phyloP scores from a whole-genome alignment of 2,888 invertebrate species.

The Eulithis prunata region DNA sequence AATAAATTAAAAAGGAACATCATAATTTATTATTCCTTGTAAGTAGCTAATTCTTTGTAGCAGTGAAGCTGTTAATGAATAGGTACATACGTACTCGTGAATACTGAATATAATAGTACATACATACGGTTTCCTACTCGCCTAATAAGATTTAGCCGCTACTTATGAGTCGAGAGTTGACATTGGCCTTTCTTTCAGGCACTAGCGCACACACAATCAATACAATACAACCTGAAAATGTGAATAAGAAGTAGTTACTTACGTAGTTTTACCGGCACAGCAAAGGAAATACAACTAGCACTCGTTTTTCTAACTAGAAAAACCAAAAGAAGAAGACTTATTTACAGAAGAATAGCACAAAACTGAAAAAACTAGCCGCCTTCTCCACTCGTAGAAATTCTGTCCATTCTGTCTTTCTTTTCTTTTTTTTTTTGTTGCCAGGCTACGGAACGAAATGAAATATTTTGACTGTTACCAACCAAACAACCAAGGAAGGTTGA shows the following conservation, averaged over 20 bases:
- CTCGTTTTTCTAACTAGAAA: constrained; percentile 48
- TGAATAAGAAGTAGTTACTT: constrained; percentile 24
- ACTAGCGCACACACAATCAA: constrained; percentile 64
- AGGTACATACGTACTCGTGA: not conserved
- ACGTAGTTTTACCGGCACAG: constrained; percentile 52
- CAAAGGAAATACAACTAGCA: constrained; percentile 57
- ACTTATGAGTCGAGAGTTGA: constrained; percentile 53
- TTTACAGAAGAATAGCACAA: constrained; percentile 56
- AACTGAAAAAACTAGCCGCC: constrained; percentile 51
- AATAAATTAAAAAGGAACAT: not conserved
- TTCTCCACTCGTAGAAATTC: constrained; percentile 41
- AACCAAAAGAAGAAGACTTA: constrained; percentile 42
- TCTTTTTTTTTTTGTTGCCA: constrained; percentile 29
- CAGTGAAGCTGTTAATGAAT: too few species aligned
- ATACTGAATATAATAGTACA: too few species aligned
- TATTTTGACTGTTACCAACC: too few species aligned
- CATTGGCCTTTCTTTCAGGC: constrained; percentile 72
- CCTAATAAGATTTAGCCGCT: constrained; percentile 43
- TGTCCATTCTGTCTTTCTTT: constrained; percentile 10
- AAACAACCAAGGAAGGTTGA: too few species aligned
- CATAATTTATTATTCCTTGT: too few species aligned
- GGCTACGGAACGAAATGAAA: too few species aligned
- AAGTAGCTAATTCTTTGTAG: not conserved
- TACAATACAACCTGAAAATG: constrained; percentile 49
- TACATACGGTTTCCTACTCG: not conserved